Percentiles rank a stretch among this genome's conserved stretches.
These are phyloP conservation scores for Heliothis subflexa DNA, from an alignment of 1,140 invertebrate species.

Conservation along the genomic window DNA sequence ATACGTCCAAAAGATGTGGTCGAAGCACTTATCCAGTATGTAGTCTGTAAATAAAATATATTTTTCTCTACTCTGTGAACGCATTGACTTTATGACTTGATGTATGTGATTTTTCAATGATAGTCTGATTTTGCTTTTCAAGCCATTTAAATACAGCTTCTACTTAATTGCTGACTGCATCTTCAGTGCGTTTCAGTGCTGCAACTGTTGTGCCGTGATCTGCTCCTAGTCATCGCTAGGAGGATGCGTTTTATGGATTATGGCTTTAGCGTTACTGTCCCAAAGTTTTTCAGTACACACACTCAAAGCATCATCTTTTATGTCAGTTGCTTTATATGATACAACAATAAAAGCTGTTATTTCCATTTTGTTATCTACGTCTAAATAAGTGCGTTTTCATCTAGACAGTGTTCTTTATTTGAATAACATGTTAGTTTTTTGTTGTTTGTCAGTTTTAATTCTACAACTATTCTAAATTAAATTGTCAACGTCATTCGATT, in stretches of 20 bases:
- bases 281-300: slow-evolving; percentile 45
- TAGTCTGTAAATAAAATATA: too few species aligned
- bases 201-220: slow-evolving; percentile 23
- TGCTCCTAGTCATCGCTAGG: slow-evolving; percentile 1
- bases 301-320: slow-evolving; percentile 50
- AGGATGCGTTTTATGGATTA: background rate
- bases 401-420: slow-evolving; percentile 6
- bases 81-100: background rate
- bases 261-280: slow-evolving; percentile 59
- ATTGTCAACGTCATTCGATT: slow-evolving; percentile 21
- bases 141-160: slow-evolving; percentile 29
- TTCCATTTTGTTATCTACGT: background rate
- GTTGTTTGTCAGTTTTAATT: background rate
- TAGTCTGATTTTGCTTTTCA: background rate
- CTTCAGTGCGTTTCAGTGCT: slow-evolving; percentile 23
- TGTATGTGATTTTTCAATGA: background rate
- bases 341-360: slow-evolving; percentile 56
- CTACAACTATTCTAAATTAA: background rate
- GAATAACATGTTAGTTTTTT: slow-evolving; percentile 1
- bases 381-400: slow-evolving; percentile 24
- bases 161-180: slow-evolving; percentile 11
- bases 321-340: slow-evolving; percentile 39
- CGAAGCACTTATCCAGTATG: too few species aligned
- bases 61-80: too few species aligned
- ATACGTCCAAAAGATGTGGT: too few species aligned